phyloP scores from a whole-genome alignment of 2,113 vertebrate species.

The Galeopterus variegatus region DNA sequence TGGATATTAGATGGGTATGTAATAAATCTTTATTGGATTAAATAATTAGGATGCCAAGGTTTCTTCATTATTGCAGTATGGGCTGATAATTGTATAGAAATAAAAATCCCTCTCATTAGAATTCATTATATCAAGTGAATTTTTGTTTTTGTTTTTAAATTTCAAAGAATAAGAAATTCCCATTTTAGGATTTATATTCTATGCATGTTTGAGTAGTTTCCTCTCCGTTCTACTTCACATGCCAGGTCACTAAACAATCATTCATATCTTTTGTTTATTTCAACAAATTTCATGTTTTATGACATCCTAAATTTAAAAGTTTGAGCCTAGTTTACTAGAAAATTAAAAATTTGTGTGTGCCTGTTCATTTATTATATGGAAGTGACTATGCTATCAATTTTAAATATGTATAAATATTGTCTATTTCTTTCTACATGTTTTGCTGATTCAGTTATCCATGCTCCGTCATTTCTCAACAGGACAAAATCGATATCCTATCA shows the following conservation, averaged over 20 bases:
- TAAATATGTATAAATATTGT: not conserved
- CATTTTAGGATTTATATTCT: not conserved
- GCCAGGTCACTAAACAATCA: not conserved
- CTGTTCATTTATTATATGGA: not conserved
- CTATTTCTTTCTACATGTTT: not conserved
- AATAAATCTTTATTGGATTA: not conserved
- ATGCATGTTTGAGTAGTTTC: not conserved
- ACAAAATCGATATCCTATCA: not conserved
- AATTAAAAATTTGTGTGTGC: not conserved
- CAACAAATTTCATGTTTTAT: not conserved
- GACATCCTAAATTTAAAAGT: not conserved
- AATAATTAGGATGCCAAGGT: not conserved
- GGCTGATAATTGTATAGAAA: not conserved
- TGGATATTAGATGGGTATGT: not conserved
- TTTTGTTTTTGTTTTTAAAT: not conserved
- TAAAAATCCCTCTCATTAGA: not conserved
- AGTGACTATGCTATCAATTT: not conserved
- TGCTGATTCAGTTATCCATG: not conserved
- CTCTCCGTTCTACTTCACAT: not conserved
- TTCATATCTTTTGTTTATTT: slow-evolving; percentile 34
- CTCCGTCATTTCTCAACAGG: not conserved
- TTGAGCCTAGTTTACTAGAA: not conserved
- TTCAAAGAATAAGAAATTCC: not conserved
- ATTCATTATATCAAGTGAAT: not conserved
- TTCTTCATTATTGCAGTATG: not conserved